Base-by-base conservation (phyloP, 2,113 vertebrate genomes). In the Pluvialis apricaria region DNA sequence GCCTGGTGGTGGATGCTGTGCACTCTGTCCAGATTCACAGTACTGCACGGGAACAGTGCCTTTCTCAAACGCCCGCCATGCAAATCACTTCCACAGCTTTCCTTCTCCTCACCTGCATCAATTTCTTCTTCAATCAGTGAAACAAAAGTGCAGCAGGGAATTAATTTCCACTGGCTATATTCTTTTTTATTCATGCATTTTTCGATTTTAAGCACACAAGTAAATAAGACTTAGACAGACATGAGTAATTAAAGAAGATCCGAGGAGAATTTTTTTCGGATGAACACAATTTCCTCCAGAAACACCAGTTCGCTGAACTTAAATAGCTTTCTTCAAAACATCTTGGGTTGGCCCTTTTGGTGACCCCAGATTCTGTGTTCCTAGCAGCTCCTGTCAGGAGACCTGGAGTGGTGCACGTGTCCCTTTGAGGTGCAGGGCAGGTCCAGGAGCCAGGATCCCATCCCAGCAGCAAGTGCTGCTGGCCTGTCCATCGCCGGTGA, bases 401-500 rank as follows among this genome's bases (percentile, higher is more conserved):
- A 19, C 6, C 42, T 29, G 45, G 18, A 34, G 61, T 1, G 0
- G 15, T 14, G 32, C 11, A 31, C 9, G 3, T 34, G 25, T n/a
- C 11, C 21, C 11, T 2, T 1, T 0, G 52, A 72, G 29, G 21
- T 52, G 1, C 16, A 51, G 22, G 8, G 3, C 17, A 26, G 21
- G 15, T 47, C 25, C 57, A 51, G 58, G 22, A 65, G 21, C 26
- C 44, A 45, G n/a, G 22, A 7, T 45, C 5, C 24, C 28, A n/a
- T 4, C 9, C 11, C 26, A 52, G 31, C 55, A 66, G 13, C 32
- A 86, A 15, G 29, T 14, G 11, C 8, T 64, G 12, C 76, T 77
- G 47, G 11, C 13, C 32, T 36, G 21, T 24, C 18, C 3, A 1
- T 11, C 8, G 8, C 22, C 3, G 5, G 15, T 0, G 0, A 64